Evolutionary conservation across 35 echinoderm and acorn worm genomes (phyloP), one percentile per base, ranked within the genome.

Genomic region (Stichopus chloronotus): DNA sequence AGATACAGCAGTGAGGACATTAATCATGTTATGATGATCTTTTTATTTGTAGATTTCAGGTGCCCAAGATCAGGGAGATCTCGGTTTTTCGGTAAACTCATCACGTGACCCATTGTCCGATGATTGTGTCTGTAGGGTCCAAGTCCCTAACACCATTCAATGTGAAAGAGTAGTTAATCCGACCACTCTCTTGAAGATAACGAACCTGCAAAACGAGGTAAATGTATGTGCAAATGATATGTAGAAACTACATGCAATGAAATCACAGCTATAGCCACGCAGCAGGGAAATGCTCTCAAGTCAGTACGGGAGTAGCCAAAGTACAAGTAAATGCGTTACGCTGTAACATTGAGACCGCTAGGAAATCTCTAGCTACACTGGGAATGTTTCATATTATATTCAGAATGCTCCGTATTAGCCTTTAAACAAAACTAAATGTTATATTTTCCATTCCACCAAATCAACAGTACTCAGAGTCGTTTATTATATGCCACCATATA

Each of bases 151-250:
- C 2, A 78, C 76, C 4, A 78, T 78, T 9, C n/a, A 78, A 22
- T 78, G 76, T 78, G 52, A 21, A n/a, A 9, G 17, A 25, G 76
- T 78, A 25, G 11, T 43, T 17, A 78, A 21, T 78, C 52, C 76
- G 6, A 43, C 76, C 21, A 78, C 76, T 2, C 23, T 7, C 5
- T 7, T 43, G 10, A 9, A 19, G 52, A 78, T 78, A 8, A 43
- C 76, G 21, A 25, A 78, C 52, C 80, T 83, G n/a, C 80, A 83
- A 43, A 19, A 83, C 17, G 43, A 83, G 80, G 80, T 83, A 83
- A 55, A 55, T 13, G 24, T 24, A 53, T 55, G 52, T 8, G 8
- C 22, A 23, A 53, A 14, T 52, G 24, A 81, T 76, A 16, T 24
- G 24, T 20, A 20, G 17, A 0, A 76, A 7, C 9, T 24, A 76